phyloP scores from a whole-genome alignment of 2,888 invertebrate species.

The Tiphia femorata region DNA sequence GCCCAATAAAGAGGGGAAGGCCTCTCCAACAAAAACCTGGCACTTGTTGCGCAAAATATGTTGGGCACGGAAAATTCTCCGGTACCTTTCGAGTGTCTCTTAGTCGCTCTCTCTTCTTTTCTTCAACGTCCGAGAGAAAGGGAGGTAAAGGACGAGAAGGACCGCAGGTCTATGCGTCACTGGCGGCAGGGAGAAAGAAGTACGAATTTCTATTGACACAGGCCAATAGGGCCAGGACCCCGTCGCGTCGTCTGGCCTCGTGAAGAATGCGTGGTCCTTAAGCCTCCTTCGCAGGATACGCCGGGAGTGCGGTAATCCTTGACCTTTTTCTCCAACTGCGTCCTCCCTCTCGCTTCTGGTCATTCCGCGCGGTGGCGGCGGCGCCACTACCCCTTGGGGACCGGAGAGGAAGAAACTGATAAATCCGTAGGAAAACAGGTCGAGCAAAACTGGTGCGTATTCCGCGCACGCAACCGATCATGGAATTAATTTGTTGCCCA shows the following conservation, averaged over 20 bases:
- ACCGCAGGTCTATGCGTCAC: conserved; percentile 33
- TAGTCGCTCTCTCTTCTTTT: conserved; percentile 10
- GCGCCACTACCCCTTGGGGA: neutral
- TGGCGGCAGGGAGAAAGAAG: conserved; percentile 40
- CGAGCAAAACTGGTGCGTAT: conserved; percentile 21
- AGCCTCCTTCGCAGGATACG: neutral
- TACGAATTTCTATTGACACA: conserved; percentile 55
- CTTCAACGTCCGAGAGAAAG: neutral
- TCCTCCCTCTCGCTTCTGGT: conserved; percentile 7
- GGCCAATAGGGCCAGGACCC: conserved; percentile 29
- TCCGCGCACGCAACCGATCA: conserved; percentile 39
- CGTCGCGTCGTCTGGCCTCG: conserved; percentile 35
- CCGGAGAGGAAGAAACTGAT: conserved; percentile 22
- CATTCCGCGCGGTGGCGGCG: conserved; percentile 9
- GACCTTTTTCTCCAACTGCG: conserved; percentile 38
- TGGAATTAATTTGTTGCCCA: conserved; percentile 29
- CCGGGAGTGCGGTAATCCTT: conserved; percentile 50
- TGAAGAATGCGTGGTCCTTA: conserved; percentile 47
- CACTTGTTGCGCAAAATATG: conserved; percentile 50
- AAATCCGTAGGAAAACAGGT: too few relatives aligned
- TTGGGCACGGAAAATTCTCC: conserved; percentile 27
- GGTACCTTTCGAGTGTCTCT: conserved; percentile 1
- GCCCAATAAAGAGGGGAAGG: too few relatives aligned
- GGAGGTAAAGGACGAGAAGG: conserved; percentile 27
- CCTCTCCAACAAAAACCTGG: conserved; percentile 16